Evolutionary conservation across 2,888 invertebrate genomes (phyloP), one percentile per base, ranked within the genome.

Genomic region (Subacronicta megacephala): DNA sequence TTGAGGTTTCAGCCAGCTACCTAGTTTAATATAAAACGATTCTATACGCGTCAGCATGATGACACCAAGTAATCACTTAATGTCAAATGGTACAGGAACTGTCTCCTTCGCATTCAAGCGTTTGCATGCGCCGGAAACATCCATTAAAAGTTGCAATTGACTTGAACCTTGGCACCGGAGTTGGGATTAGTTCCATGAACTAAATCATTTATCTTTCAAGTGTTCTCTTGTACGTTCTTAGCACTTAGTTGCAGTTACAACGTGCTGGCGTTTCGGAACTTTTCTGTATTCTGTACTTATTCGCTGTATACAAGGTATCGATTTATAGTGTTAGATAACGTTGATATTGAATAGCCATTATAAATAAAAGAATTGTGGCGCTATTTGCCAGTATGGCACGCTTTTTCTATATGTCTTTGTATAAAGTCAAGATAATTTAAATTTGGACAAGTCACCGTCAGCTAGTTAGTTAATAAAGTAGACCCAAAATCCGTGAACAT

Each of bases 201-300:
- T 83, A 84, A 85, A 88, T 88, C 89, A 89, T 91, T 90, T 89
- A 90, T 90, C 90, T 88, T 86, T 83, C 75, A 82, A 70, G 68
- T 67, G 62, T 60, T 49, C 54, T 62, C 58, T 61, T 60, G 69
- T 56, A 62, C 62, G 76, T 59, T 63, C 64, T 75, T 55, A 57
- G 44, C 41, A 5, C 31, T 31, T 31, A 46, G 61, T 64, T 64
- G 38, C 45, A 58, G 54, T 59, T 46, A 44, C 29, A 38, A 74
- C 55, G 61, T 65, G 71, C 46, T 50, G 3, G 44, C 31, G 40
- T 40, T 69, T 15, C 18, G 42, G 13, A 57, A 58, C 47, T 35
- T 54, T 47, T 31, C 13, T 31, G 23, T 41, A 4, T 26, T 44
- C 5, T 36, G 36, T 35, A n/a, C n/a, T n/a, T n/a, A 12, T 17